Conservation (phyloP, 2,113 vertebrate genomes). For the Ceyx margarethae region DNA sequence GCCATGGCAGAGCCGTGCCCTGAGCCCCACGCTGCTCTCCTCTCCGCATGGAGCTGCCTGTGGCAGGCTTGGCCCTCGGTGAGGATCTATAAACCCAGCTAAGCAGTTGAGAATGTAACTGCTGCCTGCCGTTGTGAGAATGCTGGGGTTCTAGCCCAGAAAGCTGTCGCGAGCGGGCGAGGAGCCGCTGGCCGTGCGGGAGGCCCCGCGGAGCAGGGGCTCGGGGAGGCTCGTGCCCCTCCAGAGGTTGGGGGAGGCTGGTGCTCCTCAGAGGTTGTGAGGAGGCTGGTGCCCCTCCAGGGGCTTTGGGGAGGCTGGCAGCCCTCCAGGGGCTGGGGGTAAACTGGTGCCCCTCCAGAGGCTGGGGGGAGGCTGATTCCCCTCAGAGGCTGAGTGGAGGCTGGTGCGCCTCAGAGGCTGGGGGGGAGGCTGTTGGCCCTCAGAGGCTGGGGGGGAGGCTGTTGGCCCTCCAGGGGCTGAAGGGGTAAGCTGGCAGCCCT, state of each 20-base stretch:
- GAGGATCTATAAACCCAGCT: neutral
- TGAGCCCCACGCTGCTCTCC: neutral
- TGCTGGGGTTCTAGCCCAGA: neutral
- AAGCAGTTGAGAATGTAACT: neutral
- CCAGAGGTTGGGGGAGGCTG: neutral
- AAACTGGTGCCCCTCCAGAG: too few species aligned
- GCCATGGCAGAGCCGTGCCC: neutral
- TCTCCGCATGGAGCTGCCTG: fast-evolving
- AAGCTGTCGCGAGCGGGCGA: neutral
- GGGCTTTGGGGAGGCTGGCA: too few species aligned
- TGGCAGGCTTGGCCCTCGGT: neutral
- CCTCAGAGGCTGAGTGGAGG: too few species aligned
- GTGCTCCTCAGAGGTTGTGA: neutral
- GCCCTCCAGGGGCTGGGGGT: too few species aligned
- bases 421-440: too few species aligned
- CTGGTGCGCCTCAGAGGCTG: too few species aligned
- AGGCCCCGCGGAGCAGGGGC: neutral
- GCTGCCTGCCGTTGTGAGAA: neutral
- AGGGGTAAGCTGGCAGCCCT: too few species aligned
- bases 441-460: too few species aligned
- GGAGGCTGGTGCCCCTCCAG: neutral
- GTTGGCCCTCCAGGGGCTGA: too few species aligned
- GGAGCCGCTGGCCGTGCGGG: neutral
- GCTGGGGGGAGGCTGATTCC: too few species aligned
- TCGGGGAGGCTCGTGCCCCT: neutral